Evolutionary conservation across 2,113 vertebrate genomes (phyloP).

Genomic region (Phrynosoma platyrhinos): DNA sequence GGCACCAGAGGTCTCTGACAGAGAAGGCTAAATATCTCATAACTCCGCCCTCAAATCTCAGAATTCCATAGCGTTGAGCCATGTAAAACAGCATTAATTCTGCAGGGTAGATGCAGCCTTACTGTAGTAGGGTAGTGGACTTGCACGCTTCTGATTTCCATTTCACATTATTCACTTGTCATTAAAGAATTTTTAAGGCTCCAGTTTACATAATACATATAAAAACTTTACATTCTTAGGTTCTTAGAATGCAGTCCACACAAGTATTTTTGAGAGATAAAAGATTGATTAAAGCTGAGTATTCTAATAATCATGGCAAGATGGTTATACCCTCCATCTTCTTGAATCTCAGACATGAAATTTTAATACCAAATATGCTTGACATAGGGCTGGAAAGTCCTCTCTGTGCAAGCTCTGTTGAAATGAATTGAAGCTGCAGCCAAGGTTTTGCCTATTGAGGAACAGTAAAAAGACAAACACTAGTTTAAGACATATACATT

Average conservation of each 20-base stretch:
- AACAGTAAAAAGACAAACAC: background rate
- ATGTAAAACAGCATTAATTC: no score
- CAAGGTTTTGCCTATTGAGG: background rate
- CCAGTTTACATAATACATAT: constrained; percentile 12
- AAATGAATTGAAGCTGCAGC: background rate
- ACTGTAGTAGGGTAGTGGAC: constrained; percentile 1
- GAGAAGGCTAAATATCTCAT: background rate
- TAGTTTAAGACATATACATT: background rate
- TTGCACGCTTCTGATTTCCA: background rate
- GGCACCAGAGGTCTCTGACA: background rate
- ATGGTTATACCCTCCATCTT: background rate
- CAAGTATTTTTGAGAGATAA: background rate
- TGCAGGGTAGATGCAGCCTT: no score
- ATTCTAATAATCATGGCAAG: background rate
- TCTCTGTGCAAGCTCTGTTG: background rate
- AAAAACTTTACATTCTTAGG: background rate
- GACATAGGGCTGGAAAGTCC: background rate
- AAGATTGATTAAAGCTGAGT: background rate
- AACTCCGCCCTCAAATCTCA: no score
- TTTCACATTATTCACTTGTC: constrained; percentile 34
- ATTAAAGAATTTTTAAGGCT: constrained; percentile 18
- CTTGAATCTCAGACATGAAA: constrained; percentile 14
- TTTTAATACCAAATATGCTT: background rate
- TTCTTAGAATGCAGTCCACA: background rate
- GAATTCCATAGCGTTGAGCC: no score